These are phyloP conservation scores for Eulacestoma nigropectus DNA, from an alignment of 2,113 vertebrate species.

Conservation along the genomic window DNA sequence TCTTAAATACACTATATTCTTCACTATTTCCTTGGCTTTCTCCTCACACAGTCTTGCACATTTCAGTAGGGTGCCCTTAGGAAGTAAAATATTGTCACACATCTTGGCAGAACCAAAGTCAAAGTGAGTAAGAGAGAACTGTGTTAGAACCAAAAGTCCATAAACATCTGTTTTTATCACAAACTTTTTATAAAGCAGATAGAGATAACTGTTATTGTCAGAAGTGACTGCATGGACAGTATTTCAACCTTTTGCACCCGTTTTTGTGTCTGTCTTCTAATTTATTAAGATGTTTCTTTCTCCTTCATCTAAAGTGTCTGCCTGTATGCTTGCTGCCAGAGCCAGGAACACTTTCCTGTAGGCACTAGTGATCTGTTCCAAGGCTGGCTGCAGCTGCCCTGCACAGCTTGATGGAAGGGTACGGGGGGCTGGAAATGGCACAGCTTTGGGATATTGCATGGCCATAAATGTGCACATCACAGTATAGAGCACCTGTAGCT, in stretches of 20 bases:
- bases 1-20: neutral
- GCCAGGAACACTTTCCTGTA: neutral
- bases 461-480: neutral
- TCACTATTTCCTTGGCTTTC: neutral
- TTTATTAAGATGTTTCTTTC: neutral
- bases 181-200: neutral
- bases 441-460: neutral
- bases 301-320: neutral
- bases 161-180: neutral
- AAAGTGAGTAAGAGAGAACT: neutral
- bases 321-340: neutral
- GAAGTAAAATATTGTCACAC: neutral
- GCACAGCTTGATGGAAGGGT: neutral
- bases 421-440: neutral
- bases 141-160: neutral
- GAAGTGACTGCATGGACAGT: neutral
- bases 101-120: neutral
- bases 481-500: neutral
- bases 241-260: neutral
- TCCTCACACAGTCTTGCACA: neutral
- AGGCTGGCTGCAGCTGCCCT: neutral
- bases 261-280: neutral
- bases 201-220: neutral
- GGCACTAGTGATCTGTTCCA: neutral
- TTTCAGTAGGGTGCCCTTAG: neutral